Conservation (phyloP, 2,888 invertebrate species). For the Andrena dorsata region DNA sequence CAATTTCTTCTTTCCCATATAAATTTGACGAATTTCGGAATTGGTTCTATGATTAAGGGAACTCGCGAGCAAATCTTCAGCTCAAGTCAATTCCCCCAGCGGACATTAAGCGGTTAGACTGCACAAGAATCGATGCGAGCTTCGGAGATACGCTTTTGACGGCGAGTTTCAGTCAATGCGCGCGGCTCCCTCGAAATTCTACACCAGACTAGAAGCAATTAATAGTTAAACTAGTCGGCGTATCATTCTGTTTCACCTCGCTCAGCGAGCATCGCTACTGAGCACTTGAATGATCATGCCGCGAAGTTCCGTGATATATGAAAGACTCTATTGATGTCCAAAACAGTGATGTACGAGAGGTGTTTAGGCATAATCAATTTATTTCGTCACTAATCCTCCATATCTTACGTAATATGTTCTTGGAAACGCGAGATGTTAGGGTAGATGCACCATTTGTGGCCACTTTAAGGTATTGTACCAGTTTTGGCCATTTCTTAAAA, state of each 20-base stretch:
- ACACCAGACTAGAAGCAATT: conserved; percentile 69
- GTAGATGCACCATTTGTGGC: no score
- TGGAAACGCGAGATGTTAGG: no score
- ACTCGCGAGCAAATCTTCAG: conserved; percentile 20
- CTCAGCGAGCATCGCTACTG: conserved; percentile 5
- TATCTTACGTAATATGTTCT: background rate
- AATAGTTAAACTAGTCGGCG: conserved; percentile 68
- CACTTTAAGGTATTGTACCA: no score
- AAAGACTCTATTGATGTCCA: background rate
- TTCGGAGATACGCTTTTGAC: conserved; percentile 28
- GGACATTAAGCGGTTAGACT: conserved; percentile 29
- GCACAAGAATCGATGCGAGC: conserved; percentile 26
- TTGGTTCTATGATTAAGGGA: conserved; percentile 35
- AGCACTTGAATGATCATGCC: conserved; percentile 8
- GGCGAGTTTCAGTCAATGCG: background rate
- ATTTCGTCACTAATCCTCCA: background rate
- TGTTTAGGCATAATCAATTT: background rate
- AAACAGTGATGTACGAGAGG: background rate
- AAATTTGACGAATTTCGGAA: background rate
- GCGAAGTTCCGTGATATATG: conserved; percentile 11
- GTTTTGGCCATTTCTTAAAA: no score
- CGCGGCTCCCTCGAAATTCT: conserved; percentile 50
- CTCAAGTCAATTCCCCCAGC: conserved; percentile 7
- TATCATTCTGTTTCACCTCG: conserved; percentile 41
- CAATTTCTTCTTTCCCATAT: no score